Evolutionary conservation across 2,113 vertebrate species (phyloP).

Genomic region (Sylvietta virens): DNA sequence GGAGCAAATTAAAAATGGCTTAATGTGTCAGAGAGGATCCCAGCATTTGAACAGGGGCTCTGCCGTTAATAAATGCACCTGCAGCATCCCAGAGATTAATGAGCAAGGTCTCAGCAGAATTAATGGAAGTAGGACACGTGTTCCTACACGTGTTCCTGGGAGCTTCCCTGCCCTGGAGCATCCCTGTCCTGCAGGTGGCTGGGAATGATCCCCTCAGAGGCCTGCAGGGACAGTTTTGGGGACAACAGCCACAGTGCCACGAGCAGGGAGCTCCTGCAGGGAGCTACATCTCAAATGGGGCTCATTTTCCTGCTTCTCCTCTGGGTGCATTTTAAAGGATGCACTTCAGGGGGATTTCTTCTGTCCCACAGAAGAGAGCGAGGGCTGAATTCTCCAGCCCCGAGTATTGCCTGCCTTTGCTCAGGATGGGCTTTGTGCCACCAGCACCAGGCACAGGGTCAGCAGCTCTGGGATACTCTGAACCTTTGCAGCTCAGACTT

Average conservation of each 20-base stretch:
- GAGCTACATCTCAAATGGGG: background rate
- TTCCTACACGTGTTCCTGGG: background rate
- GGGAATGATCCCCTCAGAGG: background rate
- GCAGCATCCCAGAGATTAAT: conserved; percentile 39
- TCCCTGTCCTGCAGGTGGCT: background rate
- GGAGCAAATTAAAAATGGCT: conserved; percentile 68
- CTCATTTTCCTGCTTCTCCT: accelerated
- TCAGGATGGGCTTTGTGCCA: background rate
- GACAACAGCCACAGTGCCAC: accelerated
- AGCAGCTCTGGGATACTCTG: background rate
- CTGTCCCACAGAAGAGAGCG: accelerated
- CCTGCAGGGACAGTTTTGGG: background rate
- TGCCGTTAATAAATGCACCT: conserved; percentile 45
- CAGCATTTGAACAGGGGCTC: background rate
- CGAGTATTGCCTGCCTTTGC: background rate
- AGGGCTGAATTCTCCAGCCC: background rate
- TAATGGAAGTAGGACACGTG: background rate
- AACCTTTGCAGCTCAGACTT: background rate
- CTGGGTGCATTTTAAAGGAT: background rate
- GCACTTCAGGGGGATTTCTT: background rate
- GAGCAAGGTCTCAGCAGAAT: background rate
- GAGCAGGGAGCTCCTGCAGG: background rate
- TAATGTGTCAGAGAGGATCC: conserved; percentile 63
- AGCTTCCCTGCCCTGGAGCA: background rate
- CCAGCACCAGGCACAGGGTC: background rate